phyloP scores from a whole-genome alignment of 2,113 vertebrate genomes.

The Aspidoscelis tigris region DNA sequence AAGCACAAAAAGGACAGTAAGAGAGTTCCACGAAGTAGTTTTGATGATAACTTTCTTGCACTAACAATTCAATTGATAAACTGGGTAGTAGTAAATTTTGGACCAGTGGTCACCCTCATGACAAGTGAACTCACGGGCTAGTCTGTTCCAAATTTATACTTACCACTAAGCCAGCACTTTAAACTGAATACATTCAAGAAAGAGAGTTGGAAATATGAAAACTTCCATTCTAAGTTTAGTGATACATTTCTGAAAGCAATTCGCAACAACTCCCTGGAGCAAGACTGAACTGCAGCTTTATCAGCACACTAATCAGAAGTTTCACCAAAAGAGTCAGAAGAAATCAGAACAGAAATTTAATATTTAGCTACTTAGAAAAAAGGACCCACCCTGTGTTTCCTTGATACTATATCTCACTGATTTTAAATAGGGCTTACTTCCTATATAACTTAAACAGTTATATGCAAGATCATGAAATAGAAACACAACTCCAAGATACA shows the following conservation, averaged over 20 bases:
- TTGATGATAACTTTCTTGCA: neutral
- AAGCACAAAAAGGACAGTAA: neutral
- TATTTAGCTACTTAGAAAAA: neutral
- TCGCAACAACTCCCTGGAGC: accelerated
- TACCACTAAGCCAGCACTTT: neutral
- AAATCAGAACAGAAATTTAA: neutral
- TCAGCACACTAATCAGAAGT: neutral
- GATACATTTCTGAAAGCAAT: neutral
- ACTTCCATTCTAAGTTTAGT: neutral
- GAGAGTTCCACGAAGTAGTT: neutral
- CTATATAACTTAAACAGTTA: neutral
- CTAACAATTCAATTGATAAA: neutral
- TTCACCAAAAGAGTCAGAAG: neutral
- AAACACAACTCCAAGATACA: neutral
- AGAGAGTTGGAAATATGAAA: neutral
- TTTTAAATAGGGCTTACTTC: neutral
- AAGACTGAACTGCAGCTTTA: neutral
- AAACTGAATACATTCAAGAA: constrained; percentile 8
- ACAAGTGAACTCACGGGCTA: neutral
- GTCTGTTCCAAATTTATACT: neutral
- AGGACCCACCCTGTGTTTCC: neutral
- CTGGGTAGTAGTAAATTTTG: no score
- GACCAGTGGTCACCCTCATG: neutral
- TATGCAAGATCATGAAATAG: neutral
- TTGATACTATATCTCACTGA: neutral